Base-by-base conservation (phyloP, 2,888 invertebrate species). In the Drosophila mettleri region DNA sequence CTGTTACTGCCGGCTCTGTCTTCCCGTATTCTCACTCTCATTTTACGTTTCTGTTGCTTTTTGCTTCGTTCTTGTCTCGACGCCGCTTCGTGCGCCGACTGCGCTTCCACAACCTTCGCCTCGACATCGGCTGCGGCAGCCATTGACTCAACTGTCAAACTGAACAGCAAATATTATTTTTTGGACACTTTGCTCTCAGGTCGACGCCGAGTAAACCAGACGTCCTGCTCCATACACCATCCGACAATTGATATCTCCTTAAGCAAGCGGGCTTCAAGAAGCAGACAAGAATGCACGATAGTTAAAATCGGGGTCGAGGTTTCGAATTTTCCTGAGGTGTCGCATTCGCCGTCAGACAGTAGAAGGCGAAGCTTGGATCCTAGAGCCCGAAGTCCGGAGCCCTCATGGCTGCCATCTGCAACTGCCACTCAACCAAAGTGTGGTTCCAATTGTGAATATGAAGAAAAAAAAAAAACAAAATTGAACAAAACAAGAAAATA, bases 181-280 rank as follows among this genome's bases (percentile, higher is more conserved):
- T 91, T 91, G 91, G 92, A 91, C 92, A 92, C 90, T 91, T 92
- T 91, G 90, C 90, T 91, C 91, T 91, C 91, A 91, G 91, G 90
- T 90, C 89, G 82, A 78, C 87, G 86, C 64, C 74, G 73, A 80
- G 86, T 73, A 73, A 85, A 70, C 58, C 67, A 76, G 71, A 73
- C 80, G 91, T 92, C 91, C 90, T 91, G 90, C 89, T 89, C 87
- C 75, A 87, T 80, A 82, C 77, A 77, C 84, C 73, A 79, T 73
- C 75, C 78, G 76, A 69, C 90, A 88, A 91, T 91, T 89, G 88
- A 89, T 89, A 91, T 90, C 89, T 89, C 67, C 85, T 78, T 73
- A 60, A 29, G 39, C 53, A 36, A 18, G 16, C 53, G 36, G 48
- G 36, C 58, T 22, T 18, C 39, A 43, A 27, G 34, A 22, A 22